A percentile compares a stretch with the other conserved stretches of the same genome.
Evolutionary conservation across 2,113 vertebrate species (phyloP).

Genomic region (Epinephelus fuscoguttatus): DNA sequence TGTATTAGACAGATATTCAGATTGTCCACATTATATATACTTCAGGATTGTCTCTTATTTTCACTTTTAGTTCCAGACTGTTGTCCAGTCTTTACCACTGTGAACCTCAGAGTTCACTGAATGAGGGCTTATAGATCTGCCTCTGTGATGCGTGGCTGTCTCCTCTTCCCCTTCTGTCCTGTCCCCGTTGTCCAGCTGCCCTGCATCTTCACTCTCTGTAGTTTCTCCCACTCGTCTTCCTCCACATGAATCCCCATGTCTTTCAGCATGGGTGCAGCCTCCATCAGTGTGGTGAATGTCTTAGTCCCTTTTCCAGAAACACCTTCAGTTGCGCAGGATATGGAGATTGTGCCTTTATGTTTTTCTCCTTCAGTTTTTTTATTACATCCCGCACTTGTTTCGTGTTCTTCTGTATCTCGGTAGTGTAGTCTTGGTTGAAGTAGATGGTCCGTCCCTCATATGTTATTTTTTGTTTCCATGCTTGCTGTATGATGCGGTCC

Average conservation of each 20-base stretch:
- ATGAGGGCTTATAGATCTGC: not conserved
- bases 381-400: constrained; percentile 34
- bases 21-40: no score
- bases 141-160: not conserved
- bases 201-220: not conserved
- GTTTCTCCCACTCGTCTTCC: not conserved
- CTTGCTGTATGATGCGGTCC: not conserved
- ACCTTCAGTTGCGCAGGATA: constrained; percentile 36
- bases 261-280: not conserved
- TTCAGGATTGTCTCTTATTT: no score
- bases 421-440: constrained; percentile 6
- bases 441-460: not conserved
- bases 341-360: constrained; percentile 23
- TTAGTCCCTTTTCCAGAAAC: constrained; percentile 2
- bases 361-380: constrained; percentile 34
- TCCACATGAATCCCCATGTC: not conserved
- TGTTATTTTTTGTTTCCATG: not conserved
- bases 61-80: no score
- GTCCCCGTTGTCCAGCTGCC: not conserved
- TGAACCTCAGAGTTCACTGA: no score
- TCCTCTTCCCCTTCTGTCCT: not conserved
- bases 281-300: not conserved
- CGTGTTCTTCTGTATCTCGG: constrained; percentile 32
- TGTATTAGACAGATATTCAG: no score
- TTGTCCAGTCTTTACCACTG: no score